These are phyloP conservation scores for Bradypodion pumilum DNA, from an alignment of 2,797 vertebrate genomes.

Conservation along the genomic window DNA sequence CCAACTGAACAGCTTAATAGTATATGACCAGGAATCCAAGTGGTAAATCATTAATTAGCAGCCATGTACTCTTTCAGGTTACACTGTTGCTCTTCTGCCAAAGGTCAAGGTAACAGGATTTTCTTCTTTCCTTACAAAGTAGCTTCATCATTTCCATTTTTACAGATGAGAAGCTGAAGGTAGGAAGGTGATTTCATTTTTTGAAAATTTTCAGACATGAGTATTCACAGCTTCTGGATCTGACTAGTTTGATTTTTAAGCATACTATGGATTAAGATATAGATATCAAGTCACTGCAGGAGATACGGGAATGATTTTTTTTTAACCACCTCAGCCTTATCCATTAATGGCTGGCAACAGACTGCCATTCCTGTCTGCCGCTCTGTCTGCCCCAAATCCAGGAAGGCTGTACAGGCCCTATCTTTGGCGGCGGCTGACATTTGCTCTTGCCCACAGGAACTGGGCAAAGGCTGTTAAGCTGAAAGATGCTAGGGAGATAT, in stretches of 20 bases:
- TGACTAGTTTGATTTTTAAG: neutral
- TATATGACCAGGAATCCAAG: no score
- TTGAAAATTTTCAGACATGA: neutral
- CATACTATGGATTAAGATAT: neutral
- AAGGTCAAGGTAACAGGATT: no score
- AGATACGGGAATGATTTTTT: constrained; percentile 9
- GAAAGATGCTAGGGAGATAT: constrained; percentile 57
- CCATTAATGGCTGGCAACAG: constrained; percentile 9
- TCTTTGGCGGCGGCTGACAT: constrained; percentile 33
- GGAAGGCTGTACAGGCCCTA: constrained; percentile 37
- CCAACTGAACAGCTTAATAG: no score
- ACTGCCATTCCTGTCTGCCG: constrained; percentile 14
- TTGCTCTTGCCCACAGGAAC: constrained; percentile 40
- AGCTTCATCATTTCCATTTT: neutral
- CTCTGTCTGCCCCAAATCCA: constrained; percentile 9
- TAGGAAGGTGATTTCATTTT: neutral
- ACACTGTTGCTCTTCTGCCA: no score
- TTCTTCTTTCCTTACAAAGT: neutral
- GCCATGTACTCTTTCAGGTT: no score
- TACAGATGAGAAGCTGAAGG: neutral
- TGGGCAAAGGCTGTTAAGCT: constrained; percentile 53
- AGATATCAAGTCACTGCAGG: neutral
- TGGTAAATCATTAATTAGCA: no score
- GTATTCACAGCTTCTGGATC: neutral
- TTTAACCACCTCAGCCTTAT: neutral